A percentile compares a stretch with the other conserved stretches of the same genome.
These are phyloP conservation scores for Luscinia megarhynchos DNA, from an alignment of 2,797 vertebrate species.

Conservation along the genomic window DNA sequence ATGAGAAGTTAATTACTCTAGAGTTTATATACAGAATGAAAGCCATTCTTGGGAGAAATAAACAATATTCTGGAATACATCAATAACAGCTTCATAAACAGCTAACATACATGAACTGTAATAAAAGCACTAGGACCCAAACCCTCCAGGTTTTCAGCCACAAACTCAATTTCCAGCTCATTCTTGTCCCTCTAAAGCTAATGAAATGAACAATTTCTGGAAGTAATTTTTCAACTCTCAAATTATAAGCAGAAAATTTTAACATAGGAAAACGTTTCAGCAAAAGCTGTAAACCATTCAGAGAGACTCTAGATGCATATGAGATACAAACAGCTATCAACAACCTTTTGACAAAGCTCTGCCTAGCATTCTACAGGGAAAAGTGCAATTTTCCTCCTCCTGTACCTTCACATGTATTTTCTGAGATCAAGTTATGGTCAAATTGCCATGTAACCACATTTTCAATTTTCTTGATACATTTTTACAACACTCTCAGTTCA, in stretches of 20 bases:
- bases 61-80: conserved; percentile 23
- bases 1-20: neutral
- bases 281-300: neutral
- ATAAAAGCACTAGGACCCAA: neutral
- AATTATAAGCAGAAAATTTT: neutral
- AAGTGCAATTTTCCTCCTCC: conserved; percentile 1
- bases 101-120: neutral
- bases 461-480: conserved; percentile 39
- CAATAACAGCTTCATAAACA: conserved; percentile 4
- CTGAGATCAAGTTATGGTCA: neutral
- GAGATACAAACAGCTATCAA: neutral
- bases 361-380: neutral
- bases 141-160: neutral
- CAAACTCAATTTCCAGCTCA: conserved; percentile 3
- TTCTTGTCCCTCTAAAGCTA: neutral
- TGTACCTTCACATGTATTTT: neutral
- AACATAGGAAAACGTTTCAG: neutral
- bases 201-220: neutral
- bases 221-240: neutral
- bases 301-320: neutral
- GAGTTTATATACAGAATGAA: neutral
- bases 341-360: conserved; percentile 13
- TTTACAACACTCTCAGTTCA: neutral
- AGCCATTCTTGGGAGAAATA: conserved; percentile 2
- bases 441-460: neutral